Base-by-base conservation (phyloP, 2,888 invertebrate genomes). In the Ligdia adustata region DNA sequence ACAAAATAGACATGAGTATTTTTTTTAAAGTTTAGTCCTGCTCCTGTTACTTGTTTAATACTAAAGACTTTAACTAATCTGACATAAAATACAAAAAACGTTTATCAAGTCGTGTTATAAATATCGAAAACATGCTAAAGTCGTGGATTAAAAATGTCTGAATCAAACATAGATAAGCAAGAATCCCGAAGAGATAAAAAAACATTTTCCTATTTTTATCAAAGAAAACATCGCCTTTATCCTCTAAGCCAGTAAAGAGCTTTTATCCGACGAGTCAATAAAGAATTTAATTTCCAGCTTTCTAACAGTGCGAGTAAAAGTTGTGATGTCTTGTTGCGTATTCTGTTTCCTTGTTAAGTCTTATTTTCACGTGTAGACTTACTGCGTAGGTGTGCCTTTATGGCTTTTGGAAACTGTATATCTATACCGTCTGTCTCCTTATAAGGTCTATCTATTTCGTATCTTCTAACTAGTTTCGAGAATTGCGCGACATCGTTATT, bases 321-420 rank as follows among this genome's bases (percentile, higher is more conserved):
- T 41, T 37, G 47, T 41, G 14, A 28, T 22, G 35, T n/a, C n/a
- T n/a, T n/a, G n/a, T 47, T 24, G 27, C 16, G 28, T 35, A 41
- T 47, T 45, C 20, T 31, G 29, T 47, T 41, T 24, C 41, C 41
- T 37, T 34, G 46, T 40, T 46, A 35, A 41, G n/a, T n/a, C n/a
- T 41, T 47, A 35, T 41, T 41, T 33, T 40, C 41, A 41, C 41
- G 39, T 15, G 13, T 42, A 29, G 28, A 24, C 32, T 42, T 28
- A 28, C 42, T 39, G 42, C 28, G 48, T 49, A 38, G 48, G 48
- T 49, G 48, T 42, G 40, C 16, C 32, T 47, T 31, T 42, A 49
- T 49, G 38, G 48, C 26, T 41, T 37, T 15, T 20, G 42, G 48
- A 43, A 49, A 49, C 48, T 33, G 38, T 49, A 49, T 7, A 22